A percentile compares a stretch with the other conserved stretches of the same genome.
Conservation (phyloP, 2,797 vertebrate species). For the Apogon talboti region DNA sequence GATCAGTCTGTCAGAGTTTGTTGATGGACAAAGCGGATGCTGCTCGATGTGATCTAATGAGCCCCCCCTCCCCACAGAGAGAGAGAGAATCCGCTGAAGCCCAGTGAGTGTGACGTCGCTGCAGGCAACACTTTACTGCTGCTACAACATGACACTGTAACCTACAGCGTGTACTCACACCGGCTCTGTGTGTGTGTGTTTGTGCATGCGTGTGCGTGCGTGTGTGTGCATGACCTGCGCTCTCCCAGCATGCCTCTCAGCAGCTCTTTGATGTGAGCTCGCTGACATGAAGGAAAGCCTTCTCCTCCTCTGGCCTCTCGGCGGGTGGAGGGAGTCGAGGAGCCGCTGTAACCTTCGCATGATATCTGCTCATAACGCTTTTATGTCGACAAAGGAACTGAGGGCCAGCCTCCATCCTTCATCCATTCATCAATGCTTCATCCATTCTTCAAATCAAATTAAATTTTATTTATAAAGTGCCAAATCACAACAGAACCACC, state of each 20-base stretch:
- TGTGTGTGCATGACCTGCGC: not conserved
- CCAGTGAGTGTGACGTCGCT: slow-evolving; percentile 25
- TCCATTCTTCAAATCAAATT: too few species aligned
- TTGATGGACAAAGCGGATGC: slow-evolving; percentile 30
- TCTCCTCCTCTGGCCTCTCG: slow-evolving; percentile 31
- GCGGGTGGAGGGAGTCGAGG: slow-evolving; percentile 4
- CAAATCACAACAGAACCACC: too few species aligned
- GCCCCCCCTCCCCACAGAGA: slow-evolving; percentile 15
- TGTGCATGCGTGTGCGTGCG: too few species aligned
- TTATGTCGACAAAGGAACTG: too few species aligned
- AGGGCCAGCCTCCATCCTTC: too few species aligned
- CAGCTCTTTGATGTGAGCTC: slow-evolving; percentile 56
- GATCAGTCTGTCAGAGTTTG: slow-evolving; percentile 34
- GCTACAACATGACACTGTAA: slow-evolving; percentile 35
- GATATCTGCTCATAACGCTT: slow-evolving; percentile 13
- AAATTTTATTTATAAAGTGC: too few species aligned
- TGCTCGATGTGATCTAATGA: slow-evolving; percentile 49
- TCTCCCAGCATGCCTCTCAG: slow-evolving; percentile 62
- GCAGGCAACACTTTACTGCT: slow-evolving; percentile 29
- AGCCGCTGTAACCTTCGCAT: slow-evolving; percentile 1
- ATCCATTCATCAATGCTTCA: too few species aligned
- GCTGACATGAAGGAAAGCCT: slow-evolving; percentile 52
- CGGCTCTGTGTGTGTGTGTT: too few species aligned
- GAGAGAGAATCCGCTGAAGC: not conserved
- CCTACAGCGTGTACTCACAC: slow-evolving; percentile 39